Evolutionary conservation across 2,113 vertebrate species (phyloP).

Genomic region (Vidua chalybeata): DNA sequence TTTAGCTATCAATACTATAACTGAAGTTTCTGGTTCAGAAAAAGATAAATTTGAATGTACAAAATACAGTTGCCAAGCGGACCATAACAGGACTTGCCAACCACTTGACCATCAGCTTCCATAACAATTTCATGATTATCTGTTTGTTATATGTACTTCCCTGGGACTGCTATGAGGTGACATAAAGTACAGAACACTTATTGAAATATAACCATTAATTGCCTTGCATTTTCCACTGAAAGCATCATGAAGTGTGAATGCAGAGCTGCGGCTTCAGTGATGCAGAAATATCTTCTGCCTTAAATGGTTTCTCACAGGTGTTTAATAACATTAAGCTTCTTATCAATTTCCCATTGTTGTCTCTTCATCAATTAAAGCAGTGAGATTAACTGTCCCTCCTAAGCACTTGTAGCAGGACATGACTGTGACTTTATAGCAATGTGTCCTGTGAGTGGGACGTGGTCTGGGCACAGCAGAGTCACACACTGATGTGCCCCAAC

Average conservation of each 20-base stretch:
- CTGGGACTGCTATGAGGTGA: neutral
- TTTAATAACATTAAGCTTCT: conserved; percentile 9
- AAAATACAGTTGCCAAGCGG: neutral
- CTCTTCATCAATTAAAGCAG: neutral
- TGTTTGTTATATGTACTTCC: neutral
- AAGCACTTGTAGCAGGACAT: neutral
- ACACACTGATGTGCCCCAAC: neutral
- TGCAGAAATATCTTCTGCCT: neutral
- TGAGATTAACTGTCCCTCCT: neutral
- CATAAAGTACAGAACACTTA: neutral
- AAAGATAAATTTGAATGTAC: neutral
- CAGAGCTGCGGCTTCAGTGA: neutral
- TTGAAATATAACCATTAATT: neutral
- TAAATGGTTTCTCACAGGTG: conserved; percentile 8
- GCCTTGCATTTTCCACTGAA: neutral
- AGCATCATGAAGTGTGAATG: neutral
- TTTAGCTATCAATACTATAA: neutral
- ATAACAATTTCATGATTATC: neutral
- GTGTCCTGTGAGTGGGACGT: neutral
- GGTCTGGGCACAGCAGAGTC: neutral
- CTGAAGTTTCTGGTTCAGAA: neutral
- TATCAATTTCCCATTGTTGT: neutral
- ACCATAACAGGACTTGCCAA: neutral
- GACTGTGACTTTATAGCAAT: fast-evolving
- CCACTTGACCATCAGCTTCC: neutral